These are phyloP conservation scores for Campylorhamphus procurvoides DNA, from an alignment of 2,113 vertebrate genomes.

Conservation along the genomic window DNA sequence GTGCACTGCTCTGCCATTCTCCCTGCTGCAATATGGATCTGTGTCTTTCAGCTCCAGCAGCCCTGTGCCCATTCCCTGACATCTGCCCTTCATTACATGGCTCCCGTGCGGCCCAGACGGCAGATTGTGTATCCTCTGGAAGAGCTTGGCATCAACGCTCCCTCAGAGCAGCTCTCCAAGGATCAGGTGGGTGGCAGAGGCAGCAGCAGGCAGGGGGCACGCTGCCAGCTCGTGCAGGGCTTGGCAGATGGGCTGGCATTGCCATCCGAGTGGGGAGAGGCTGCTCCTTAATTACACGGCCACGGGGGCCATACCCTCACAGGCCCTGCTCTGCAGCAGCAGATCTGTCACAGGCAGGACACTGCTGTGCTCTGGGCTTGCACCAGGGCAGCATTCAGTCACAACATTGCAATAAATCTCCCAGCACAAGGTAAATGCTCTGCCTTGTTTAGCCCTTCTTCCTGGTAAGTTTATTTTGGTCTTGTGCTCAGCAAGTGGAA, in stretches of 20 bases:
- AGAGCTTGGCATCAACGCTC: constrained; percentile 89
- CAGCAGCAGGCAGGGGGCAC: constrained; percentile 76
- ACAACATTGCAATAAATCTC: neutral
- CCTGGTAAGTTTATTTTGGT: neutral
- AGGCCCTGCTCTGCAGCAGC: neutral
- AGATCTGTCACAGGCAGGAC: neutral
- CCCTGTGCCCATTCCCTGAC: constrained; percentile 85
- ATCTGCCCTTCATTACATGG: constrained; percentile 85
- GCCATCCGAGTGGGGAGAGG: constrained; percentile 53
- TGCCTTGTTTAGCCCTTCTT: neutral
- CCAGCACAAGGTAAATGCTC: neutral
- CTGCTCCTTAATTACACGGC: constrained; percentile 81
- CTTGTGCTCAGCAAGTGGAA: neutral
- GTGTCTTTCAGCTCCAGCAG: constrained; percentile 80
- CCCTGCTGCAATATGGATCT: constrained; percentile 72
- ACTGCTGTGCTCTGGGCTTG: neutral
- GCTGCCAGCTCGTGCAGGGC: constrained; percentile 65
- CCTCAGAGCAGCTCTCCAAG: constrained; percentile 84
- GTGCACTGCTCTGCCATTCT: constrained; percentile 72
- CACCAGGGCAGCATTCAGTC: neutral
- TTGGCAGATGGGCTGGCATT: constrained; percentile 80
- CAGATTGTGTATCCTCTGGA: constrained; percentile 95
- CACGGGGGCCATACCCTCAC: constrained; percentile 59
- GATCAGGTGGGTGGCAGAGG: constrained; percentile 85
- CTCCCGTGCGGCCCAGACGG: constrained; percentile 90